phyloP scores from a whole-genome alignment of 2,888 invertebrate genomes.

The Acholoe squamosa region DNA sequence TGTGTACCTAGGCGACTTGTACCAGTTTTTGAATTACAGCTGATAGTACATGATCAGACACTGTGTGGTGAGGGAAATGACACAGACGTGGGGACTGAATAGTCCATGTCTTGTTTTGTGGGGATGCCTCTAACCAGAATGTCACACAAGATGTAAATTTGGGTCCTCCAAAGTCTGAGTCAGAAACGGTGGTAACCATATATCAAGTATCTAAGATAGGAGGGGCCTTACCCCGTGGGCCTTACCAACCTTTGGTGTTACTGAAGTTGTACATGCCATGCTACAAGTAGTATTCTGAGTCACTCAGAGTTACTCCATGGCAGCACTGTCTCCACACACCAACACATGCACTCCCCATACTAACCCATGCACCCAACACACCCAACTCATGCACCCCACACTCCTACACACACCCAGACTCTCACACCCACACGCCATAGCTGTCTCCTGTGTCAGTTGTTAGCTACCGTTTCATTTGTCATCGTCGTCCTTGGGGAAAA shows the following conservation, averaged over 20 bases:
- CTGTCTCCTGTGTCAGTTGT: slow-evolving; percentile 29
- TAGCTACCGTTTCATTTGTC: slow-evolving; percentile 20
- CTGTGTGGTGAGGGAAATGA: too few species aligned
- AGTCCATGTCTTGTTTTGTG: too few species aligned
- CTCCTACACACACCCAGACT: not conserved
- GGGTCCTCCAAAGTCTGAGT: not conserved
- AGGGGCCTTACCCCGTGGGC: not conserved
- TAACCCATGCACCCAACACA: not conserved
- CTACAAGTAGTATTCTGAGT: not conserved
- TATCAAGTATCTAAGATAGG: not conserved
- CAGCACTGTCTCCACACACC: not conserved
- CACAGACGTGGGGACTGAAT: too few species aligned
- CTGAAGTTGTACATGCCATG: not conserved
- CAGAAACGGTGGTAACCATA: not conserved
- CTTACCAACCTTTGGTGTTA: not conserved
- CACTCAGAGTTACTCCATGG: not conserved
- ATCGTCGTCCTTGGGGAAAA: not conserved
- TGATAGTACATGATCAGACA: too few species aligned
- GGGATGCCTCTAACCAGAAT: too few species aligned
- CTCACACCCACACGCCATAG: slow-evolving; percentile 16
- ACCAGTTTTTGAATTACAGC: too few species aligned
- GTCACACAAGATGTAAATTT: not conserved
- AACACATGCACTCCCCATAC: not conserved
- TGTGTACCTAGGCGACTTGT: too few species aligned
- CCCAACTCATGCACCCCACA: not conserved